These are phyloP conservation scores for Tuta absoluta DNA, from an alignment of 2,888 invertebrate species.

Conservation along the genomic window DNA sequence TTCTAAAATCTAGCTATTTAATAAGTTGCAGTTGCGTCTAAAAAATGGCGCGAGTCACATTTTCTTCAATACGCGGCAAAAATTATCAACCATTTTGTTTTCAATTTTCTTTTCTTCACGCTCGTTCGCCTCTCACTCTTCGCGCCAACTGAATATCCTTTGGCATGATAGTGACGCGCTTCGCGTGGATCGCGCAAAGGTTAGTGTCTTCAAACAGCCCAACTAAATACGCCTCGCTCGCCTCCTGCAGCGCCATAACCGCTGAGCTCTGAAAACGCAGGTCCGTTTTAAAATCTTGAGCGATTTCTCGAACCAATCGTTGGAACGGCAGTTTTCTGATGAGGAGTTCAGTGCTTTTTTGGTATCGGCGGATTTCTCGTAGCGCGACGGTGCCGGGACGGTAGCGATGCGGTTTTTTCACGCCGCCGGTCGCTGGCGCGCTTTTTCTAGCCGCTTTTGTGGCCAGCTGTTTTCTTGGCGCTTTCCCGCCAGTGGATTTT, in stretches of 20 bases:
- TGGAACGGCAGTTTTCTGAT: slow-evolving; percentile 88
- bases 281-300: slow-evolving; percentile 88
- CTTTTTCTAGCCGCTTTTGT: slow-evolving; percentile 87
- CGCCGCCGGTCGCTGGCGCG: slow-evolving; percentile 86
- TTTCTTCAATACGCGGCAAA: not conserved
- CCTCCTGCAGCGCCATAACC: slow-evolving; percentile 84
- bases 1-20: slow-evolving; percentile 1
- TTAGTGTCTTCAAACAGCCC: slow-evolving; percentile 89
- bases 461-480: slow-evolving; percentile 85
- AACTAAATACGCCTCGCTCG: slow-evolving; percentile 83
- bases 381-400: slow-evolving; percentile 86
- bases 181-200: slow-evolving; percentile 87
- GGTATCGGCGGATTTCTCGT: slow-evolving; percentile 86
- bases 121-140: slow-evolving; percentile 56
- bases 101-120: slow-evolving; percentile 37
- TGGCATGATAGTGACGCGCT: slow-evolving; percentile 70
- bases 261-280: slow-evolving; percentile 86
- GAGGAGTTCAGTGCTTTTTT: slow-evolving; percentile 86
- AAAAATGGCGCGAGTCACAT: slow-evolving; percentile 3
- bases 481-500: slow-evolving; percentile 88
- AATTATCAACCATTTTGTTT: not conserved
- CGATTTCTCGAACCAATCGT: slow-evolving; percentile 86
- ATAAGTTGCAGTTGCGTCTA: slow-evolving; percentile 11
- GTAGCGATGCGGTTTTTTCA: slow-evolving; percentile 87
- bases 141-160: slow-evolving; percentile 67